Evolutionary conservation across 2,888 invertebrate species (phyloP).

Genomic region (Zelleria hepariella): DNA sequence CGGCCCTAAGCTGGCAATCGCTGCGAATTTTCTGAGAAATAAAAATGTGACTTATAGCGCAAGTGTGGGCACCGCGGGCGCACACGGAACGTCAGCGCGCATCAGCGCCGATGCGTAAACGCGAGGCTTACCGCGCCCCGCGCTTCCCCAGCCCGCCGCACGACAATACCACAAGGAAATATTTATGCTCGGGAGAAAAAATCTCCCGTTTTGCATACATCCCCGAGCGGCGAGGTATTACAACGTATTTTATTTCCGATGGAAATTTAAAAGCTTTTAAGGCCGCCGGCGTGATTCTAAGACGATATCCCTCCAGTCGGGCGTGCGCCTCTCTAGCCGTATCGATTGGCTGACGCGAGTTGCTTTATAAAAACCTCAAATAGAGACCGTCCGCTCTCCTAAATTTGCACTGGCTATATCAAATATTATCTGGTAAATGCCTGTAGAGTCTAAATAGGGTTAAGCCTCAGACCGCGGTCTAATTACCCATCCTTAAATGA

Average conservation of each 20-base stretch:
- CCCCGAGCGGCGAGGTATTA: slow-evolving; percentile 28
- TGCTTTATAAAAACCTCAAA: too few relatives aligned
- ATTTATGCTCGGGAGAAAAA: slow-evolving; percentile 42
- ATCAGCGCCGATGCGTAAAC: not conserved
- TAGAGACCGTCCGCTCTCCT: too few relatives aligned
- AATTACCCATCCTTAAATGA: too few relatives aligned
- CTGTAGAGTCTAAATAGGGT: too few relatives aligned
- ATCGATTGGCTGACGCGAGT: slow-evolving; percentile 53
- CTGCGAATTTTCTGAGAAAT: too few relatives aligned
- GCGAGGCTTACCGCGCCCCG: slow-evolving; percentile 1
- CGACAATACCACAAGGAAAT: slow-evolving; percentile 35
- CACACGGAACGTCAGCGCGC: not conserved
- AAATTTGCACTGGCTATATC: too few relatives aligned
- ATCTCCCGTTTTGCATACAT: slow-evolving; percentile 63
- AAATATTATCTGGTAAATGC: too few relatives aligned
- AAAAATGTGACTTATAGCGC: not conserved
- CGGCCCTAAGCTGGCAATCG: too few relatives aligned
- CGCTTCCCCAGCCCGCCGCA: slow-evolving; percentile 31
- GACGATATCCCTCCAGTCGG: slow-evolving; percentile 33
- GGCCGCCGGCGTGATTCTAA: slow-evolving; percentile 54
- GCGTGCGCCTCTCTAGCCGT: slow-evolving; percentile 38
- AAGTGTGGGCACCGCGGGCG: not conserved
- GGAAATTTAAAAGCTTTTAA: slow-evolving; percentile 69
- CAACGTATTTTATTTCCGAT: slow-evolving; percentile 58
- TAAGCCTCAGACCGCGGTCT: too few relatives aligned